Evolutionary conservation across 2,797 vertebrate species (phyloP).

Genomic region (Enteromius mattozi): DNA sequence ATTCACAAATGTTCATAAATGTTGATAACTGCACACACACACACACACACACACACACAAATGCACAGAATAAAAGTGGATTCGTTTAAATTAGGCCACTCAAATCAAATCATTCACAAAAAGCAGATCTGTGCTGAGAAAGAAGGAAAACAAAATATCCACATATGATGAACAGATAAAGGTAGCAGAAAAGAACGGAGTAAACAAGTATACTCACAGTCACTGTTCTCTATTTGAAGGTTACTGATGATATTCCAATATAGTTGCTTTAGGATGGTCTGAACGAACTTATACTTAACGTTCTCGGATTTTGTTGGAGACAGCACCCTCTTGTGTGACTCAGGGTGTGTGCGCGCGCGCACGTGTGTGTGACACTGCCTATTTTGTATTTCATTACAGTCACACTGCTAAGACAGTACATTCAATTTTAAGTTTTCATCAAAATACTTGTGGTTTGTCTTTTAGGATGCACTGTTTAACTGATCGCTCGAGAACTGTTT

Average conservation of each 20-base stretch:
- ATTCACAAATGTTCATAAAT: not conserved
- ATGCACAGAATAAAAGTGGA: not conserved
- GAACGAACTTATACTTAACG: not conserved
- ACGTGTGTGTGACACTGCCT: not conserved
- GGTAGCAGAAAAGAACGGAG: not conserved
- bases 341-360: not conserved
- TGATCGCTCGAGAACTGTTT: not conserved
- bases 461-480: not conserved
- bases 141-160: not conserved
- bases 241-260: not conserved
- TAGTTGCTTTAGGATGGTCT: slow-evolving; percentile 12
- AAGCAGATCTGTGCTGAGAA: not conserved
- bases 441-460: not conserved
- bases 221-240: not conserved
- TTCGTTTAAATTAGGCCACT: not conserved
- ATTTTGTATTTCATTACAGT: not conserved
- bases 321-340: not conserved
- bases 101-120: not conserved
- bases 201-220: slow-evolving; percentile 21
- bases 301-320: not conserved
- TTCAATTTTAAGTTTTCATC: too few species aligned
- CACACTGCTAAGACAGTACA: not conserved
- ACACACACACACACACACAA: not conserved
- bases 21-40: not conserved
- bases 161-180: not conserved